Base-by-base conservation (phyloP, 2,888 invertebrate species). In the Agrochola litura region DNA sequence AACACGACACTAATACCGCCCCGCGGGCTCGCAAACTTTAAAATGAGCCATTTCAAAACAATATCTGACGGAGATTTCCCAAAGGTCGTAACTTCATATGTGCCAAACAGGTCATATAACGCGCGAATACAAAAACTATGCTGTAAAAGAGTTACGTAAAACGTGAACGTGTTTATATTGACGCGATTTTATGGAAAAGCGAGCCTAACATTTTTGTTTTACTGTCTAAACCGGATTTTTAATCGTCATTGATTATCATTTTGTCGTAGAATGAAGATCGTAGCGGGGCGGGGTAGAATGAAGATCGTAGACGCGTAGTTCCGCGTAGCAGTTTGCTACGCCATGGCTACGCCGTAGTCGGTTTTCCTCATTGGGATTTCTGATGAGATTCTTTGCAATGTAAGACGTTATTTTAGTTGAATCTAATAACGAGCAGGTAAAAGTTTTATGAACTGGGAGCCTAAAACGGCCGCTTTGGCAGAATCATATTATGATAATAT, bases 41-140 rank as follows among this genome's bases (percentile, higher is more conserved):
- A 93, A 95, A 93, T 93, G 92, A 93, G 93, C 93, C 92, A 94
- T 95, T 94, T 94, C 92, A 92, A 94, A 95, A 95, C 95, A 95
- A 95, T 95, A 94, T 94, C 93, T 92, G 91, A 91, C 91, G 90
- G 91, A 94, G 94, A 95, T 95, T 95, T 95, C 95, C 95, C 95
- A 77, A 83, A 88, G 93, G 94, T 80, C 79, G 78, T 86, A 85
- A 86, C 83, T 89, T 88, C 86, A 90, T 89, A 89, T 88, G 83
- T 76, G 86, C 85, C 76, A 71, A 79, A 86, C 71, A 81, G 79
- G 84, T 77, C 71, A 72, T 77, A 79, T 77, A 84, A 76, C 78
- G 66, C 56, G 74, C 66, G 46, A 30, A 61, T 60, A 77, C 84
- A 85, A 85, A 88, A 86, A 88, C 84, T 87, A 87, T 71, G 68